These are phyloP conservation scores for Urophycis tenuis DNA, from an alignment of 2,797 vertebrate genomes.

Conservation along the genomic window DNA sequence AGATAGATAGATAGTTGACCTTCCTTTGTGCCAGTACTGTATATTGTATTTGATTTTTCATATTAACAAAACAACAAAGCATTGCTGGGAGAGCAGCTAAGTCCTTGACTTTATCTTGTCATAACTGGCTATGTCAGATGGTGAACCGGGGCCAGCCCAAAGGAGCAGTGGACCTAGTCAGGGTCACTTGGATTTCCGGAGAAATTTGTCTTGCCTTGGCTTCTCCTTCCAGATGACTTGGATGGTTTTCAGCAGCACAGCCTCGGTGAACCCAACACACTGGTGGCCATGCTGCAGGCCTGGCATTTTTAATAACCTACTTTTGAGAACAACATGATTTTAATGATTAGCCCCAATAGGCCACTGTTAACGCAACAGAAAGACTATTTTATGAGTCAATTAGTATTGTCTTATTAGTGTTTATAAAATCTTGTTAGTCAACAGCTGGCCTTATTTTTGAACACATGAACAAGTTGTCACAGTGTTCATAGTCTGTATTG, in stretches of 20 bases:
- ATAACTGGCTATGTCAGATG: slow-evolving; percentile 54
- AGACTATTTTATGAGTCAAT: no score
- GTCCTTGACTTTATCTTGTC: slow-evolving; percentile 63
- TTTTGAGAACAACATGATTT: no score
- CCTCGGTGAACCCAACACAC: neutral
- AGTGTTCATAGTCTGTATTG: neutral
- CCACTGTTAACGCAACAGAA: no score
- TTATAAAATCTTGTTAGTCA: neutral
- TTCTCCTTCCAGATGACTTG: slow-evolving; percentile 41
- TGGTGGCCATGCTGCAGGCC: neutral
- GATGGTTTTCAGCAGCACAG: slow-evolving; percentile 1
- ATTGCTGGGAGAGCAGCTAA: slow-evolving; percentile 39
- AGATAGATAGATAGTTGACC: neutral
- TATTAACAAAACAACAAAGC: slow-evolving; percentile 43
- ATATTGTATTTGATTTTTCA: slow-evolving; percentile 3
- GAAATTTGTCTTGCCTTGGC: slow-evolving; percentile 40
- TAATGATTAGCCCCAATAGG: no score
- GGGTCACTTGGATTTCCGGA: slow-evolving; percentile 53
- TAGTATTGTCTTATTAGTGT: neutral
- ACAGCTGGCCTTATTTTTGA: slow-evolving; percentile 1
- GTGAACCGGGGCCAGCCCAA: slow-evolving; percentile 47
- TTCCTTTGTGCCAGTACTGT: neutral
- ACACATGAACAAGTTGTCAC: neutral
- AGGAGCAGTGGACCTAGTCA: slow-evolving; percentile 54
- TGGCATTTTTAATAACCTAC: no score